phyloP scores from a whole-genome alignment of 2,797 vertebrate genomes.

The Erithacus rubecula region DNA sequence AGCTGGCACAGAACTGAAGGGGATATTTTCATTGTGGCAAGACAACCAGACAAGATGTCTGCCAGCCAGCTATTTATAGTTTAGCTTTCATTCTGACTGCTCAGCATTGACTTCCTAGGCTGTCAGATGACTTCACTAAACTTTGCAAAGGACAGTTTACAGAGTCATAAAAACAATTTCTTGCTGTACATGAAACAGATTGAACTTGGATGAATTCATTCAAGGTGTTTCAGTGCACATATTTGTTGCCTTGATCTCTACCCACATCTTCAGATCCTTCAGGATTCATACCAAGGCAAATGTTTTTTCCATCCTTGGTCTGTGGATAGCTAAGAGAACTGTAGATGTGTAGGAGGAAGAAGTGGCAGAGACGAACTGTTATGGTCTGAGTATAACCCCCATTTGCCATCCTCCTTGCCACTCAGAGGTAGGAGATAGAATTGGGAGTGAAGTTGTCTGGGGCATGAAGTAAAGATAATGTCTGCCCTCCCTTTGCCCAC shows the following conservation, averaged over 20 bases:
- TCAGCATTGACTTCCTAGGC: neutral
- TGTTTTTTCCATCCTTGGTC: neutral
- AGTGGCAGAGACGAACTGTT: neutral
- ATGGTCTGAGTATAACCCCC: neutral
- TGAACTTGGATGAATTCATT: neutral
- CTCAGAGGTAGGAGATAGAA: accelerated
- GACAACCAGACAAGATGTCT: neutral
- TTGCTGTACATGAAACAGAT: neutral
- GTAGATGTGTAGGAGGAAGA: neutral
- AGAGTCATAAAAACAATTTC: neutral
- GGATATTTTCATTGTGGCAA: neutral
- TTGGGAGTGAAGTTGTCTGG: neutral
- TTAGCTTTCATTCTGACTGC: neutral
- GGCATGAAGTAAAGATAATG: neutral
- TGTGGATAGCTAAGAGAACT: neutral
- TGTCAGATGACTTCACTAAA: neutral
- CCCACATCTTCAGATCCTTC: neutral
- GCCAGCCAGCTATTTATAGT: neutral
- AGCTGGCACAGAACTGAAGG: neutral
- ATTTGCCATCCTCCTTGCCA: accelerated
- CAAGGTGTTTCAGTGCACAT: accelerated
- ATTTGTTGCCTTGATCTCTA: neutral
- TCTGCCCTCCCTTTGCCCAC: neutral
- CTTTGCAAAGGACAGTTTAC: neutral
- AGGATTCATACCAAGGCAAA: neutral